phyloP scores from a whole-genome alignment of 2,113 vertebrate genomes.

The Porphyrio hochstetteri region DNA sequence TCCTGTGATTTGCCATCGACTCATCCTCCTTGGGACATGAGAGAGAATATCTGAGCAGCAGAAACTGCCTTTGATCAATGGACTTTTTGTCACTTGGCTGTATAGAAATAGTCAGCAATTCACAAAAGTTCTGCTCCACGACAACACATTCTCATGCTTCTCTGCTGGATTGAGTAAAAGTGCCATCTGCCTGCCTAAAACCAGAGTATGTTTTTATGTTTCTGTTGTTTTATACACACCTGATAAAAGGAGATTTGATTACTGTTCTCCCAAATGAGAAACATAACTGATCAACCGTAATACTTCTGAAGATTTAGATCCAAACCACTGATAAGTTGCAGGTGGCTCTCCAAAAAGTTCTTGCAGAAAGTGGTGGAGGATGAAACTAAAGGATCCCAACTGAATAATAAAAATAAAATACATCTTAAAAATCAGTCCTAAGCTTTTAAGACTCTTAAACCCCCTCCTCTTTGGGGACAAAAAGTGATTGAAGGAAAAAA shows the following conservation, averaged over 20 bases:
- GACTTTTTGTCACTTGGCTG: neutral
- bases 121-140: neutral
- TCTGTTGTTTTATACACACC: neutral
- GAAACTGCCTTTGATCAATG: neutral
- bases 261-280: neutral
- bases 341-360: neutral
- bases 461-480: neutral
- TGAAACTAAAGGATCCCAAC: neutral
- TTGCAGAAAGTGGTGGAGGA: neutral
- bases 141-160: neutral
- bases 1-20: neutral
- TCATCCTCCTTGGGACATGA: neutral
- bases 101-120: neutral
- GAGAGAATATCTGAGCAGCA: neutral
- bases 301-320: neutral
- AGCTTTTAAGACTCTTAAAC: neutral
- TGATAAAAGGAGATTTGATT: neutral
- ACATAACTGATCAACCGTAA: neutral
- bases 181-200: neutral
- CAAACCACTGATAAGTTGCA: accelerated
- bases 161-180: neutral
- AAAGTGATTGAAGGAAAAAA: neutral
- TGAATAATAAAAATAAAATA: neutral
- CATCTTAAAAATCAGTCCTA: neutral
- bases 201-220: neutral